Conservation (phyloP, 2,888 invertebrate species). For the Agriopis marginaria region DNA sequence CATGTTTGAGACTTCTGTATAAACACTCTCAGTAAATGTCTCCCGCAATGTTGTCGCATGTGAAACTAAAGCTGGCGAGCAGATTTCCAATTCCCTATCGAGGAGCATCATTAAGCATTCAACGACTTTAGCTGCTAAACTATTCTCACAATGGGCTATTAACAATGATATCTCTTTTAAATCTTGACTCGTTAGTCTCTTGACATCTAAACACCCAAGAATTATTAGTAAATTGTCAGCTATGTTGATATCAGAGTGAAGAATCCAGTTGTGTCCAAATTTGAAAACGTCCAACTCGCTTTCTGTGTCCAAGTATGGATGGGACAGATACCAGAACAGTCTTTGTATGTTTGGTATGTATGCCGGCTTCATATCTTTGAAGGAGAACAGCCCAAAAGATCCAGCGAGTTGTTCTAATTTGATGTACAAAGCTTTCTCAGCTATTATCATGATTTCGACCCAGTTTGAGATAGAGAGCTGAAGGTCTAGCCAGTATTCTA, state of each 20-base stretch:
- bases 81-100: constrained; percentile 47
- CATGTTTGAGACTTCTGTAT: constrained; percentile 62
- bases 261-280: constrained; percentile 75
- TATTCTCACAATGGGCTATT: constrained; percentile 57
- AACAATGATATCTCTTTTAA: constrained; percentile 59
- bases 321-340: constrained; percentile 77
- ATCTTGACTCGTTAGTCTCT: constrained; percentile 56
- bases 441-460: constrained; percentile 69
- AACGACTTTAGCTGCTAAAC: constrained; percentile 65
- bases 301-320: constrained; percentile 66
- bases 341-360: constrained; percentile 63
- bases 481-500: constrained; percentile 67
- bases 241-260: constrained; percentile 60
- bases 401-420: constrained; percentile 63
- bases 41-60: constrained; percentile 56
- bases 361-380: constrained; percentile 67
- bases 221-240: constrained; percentile 62
- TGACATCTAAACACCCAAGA: constrained; percentile 71
- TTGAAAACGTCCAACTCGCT: constrained; percentile 71
- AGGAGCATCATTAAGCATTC: constrained; percentile 61
- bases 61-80: constrained; percentile 45
- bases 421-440: constrained; percentile 63
- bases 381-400: constrained; percentile 68
- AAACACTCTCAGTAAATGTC: constrained; percentile 68
- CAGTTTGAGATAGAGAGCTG: constrained; percentile 65